A percentile compares a stretch with the other conserved stretches of the same genome.
These are phyloP conservation scores for Colletes gigas DNA, from an alignment of 1,140 invertebrate species.

Conservation along the genomic window DNA sequence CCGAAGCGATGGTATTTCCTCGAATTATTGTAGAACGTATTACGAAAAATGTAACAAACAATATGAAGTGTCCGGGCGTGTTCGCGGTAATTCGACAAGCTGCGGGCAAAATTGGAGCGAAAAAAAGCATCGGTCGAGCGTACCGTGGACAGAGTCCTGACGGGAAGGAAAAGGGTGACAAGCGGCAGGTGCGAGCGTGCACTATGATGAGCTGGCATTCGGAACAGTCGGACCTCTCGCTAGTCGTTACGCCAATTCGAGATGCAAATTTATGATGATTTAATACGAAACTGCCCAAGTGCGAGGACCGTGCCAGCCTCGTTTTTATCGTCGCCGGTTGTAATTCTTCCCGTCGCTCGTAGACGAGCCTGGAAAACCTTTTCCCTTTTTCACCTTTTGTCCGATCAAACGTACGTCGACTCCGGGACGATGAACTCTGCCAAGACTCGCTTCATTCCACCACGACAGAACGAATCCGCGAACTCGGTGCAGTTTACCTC, in stretches of 20 bases:
- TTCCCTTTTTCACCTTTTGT: background rate
- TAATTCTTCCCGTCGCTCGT: constrained; percentile 30
- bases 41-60: background rate
- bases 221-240: constrained; percentile 59
- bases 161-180: background rate
- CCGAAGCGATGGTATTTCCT: too few relatives aligned
- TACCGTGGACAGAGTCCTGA: too few relatives aligned
- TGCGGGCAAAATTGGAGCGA: background rate
- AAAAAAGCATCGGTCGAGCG: background rate
- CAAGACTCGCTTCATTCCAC: background rate
- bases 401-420: background rate
- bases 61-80: background rate
- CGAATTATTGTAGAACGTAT: too few relatives aligned
- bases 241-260: constrained; percentile 70
- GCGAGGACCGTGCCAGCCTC: constrained; percentile 30
- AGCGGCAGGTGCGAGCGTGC: background rate
- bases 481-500: too few relatives aligned
- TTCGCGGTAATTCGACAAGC: background rate
- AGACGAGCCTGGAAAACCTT: background rate
- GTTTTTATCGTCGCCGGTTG: constrained; percentile 38
- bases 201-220: constrained; percentile 48
- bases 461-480: background rate
- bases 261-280: constrained; percentile 75
- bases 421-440: background rate
- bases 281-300: constrained; percentile 66